phyloP scores from a whole-genome alignment of 2,113 vertebrate species.

The Brachypteracias leptosomus region DNA sequence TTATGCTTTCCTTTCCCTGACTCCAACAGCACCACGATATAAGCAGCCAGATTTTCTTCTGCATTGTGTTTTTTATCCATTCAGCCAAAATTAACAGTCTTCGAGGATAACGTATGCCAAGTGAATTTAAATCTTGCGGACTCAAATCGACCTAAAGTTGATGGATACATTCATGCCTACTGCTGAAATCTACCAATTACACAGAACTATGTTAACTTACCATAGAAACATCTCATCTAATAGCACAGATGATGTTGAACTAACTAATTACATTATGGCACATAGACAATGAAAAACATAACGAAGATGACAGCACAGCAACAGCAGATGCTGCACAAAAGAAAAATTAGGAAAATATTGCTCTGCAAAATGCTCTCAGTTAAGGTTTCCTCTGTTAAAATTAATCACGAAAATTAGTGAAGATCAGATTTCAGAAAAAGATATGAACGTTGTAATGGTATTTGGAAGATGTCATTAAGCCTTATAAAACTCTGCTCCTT shows the following conservation, averaged over 20 bases:
- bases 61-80: constrained; percentile 66
- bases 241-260: constrained; percentile 70
- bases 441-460: not conserved
- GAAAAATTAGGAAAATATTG: constrained; percentile 69
- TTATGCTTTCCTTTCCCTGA: constrained; percentile 53
- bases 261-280: constrained; percentile 73
- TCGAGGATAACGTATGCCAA: constrained; percentile 54
- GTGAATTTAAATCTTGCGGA: constrained; percentile 64
- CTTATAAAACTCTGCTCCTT: constrained; percentile 16
- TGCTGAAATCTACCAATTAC: constrained; percentile 68
- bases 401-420: constrained; percentile 64
- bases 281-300: constrained; percentile 72
- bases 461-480: constrained; percentile 16
- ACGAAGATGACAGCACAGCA: constrained; percentile 69
- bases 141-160: constrained; percentile 67
- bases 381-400: constrained; percentile 57
- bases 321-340: constrained; percentile 71
- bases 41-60: constrained; percentile 67
- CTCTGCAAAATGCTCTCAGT: constrained; percentile 60
- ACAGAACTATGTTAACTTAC: constrained; percentile 66
- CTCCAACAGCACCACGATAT: constrained; percentile 4
- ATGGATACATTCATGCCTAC: constrained; percentile 65
- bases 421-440: constrained; percentile 49
- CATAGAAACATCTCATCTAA: constrained; percentile 72
- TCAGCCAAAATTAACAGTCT: constrained; percentile 69